Base-by-base conservation (phyloP, 2,888 invertebrate species). In the Tryphoninae sp. region DNA sequence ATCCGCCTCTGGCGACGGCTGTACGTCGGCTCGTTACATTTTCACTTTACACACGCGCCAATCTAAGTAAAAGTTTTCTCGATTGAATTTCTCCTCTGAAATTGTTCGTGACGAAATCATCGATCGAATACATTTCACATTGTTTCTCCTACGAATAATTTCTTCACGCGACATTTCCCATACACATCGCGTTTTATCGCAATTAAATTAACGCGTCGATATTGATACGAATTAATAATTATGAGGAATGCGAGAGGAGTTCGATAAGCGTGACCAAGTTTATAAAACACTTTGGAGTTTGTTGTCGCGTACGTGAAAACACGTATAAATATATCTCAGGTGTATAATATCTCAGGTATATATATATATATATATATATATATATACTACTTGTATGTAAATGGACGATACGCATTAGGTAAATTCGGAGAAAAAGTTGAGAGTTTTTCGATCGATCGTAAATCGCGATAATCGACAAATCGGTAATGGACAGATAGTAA, bases 401-500 rank as follows among this genome's bases (percentile, higher is more conserved):
- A 33, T 33, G 33, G 33, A 6, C 33, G 33, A 33, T 33, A 33
- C 45, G 23, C n/a, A 33, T 33, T 33, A 61, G 33, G 16, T 26
- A 72, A 58, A 23, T 33, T 67, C 22, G 67, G 23, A 42, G 49
- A 53, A 58, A 55, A 33, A 69, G 26, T 64, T 49, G 82, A 80
- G 77, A 51, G 53, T 0, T 68, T 62, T 53, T 16, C 62, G 77
- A 69, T 78, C 55, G 76, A 78, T 83, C 83, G 83, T 84, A 82
- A 82, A 84, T 84, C 9, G 67, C 64, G 67, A 78, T 76, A 68
- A 80, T 83, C 78, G 82, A 78, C 76, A 74, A 84, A 84, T 84
- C 84, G 83, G 33, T 84, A 78, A 82, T 81, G 83, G 80, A 84
- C 78, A 83, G 80, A 81, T 84, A 84, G 83, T 67, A 72, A 80